A percentile compares a stretch with the other conserved stretches of the same genome.
These are phyloP conservation scores for Drosophila kuntzei DNA, from an alignment of 2,888 invertebrate species.

Conservation along the genomic window DNA sequence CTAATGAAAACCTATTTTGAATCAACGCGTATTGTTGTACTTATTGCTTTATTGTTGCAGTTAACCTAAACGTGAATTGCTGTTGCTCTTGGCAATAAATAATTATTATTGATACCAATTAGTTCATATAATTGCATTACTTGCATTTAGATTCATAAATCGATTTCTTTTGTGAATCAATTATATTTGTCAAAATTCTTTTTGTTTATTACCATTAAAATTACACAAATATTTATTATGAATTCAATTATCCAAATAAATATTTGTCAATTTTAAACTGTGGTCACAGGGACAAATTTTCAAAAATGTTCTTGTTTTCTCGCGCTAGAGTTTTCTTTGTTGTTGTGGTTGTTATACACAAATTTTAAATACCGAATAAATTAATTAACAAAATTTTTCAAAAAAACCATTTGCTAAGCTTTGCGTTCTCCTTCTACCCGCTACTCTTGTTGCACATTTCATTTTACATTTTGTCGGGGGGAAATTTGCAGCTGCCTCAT, in stretches of 20 bases:
- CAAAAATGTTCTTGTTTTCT: conserved; percentile 38
- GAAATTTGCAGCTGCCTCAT: conserved; percentile 28
- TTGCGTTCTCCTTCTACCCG: conserved; percentile 39
- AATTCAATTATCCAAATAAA: conserved; percentile 28
- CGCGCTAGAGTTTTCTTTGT: conserved; percentile 69
- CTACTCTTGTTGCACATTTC: conserved; percentile 56
- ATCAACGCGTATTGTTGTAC: conserved; percentile 42
- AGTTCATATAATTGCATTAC: conserved; percentile 23
- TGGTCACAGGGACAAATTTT: conserved; percentile 17
- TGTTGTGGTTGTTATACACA: conserved; percentile 60
- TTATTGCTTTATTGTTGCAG: conserved; percentile 48
- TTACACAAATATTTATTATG: conserved; percentile 27
- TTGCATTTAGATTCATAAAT: conserved; percentile 14
- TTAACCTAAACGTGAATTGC: conserved; percentile 41
- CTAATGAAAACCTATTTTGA: conserved; percentile 49
- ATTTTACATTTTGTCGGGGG: conserved; percentile 57
- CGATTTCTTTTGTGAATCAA: conserved; percentile 7
- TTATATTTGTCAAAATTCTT: conserved; percentile 21
- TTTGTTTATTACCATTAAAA: conserved; percentile 28
- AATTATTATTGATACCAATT: conserved; percentile 27
- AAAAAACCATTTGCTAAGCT: conserved; percentile 67
- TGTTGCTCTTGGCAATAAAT: conserved; percentile 24
- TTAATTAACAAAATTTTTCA: conserved; percentile 69
- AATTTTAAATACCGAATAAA: conserved; percentile 72
- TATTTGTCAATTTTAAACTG: conserved; percentile 31